These are phyloP conservation scores for Boulengeromyrus knoepffleri DNA, from an alignment of 2,113 vertebrate species.

Conservation along the genomic window DNA sequence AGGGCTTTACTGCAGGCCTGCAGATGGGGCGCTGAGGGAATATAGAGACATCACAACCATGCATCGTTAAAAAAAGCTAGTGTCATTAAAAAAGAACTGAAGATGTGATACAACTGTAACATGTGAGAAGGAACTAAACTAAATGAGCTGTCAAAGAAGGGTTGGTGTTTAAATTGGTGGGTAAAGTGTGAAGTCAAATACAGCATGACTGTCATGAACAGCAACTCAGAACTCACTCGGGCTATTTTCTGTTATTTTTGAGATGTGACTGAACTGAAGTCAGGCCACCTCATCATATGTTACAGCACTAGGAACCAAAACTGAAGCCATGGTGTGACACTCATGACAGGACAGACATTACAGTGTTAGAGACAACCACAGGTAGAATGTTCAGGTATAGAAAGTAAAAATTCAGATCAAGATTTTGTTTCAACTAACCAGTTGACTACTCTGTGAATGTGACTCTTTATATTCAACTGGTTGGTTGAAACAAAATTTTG, in stretches of 20 bases:
- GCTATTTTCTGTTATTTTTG: background rate
- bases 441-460: background rate
- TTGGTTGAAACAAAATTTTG: too few relatives aligned
- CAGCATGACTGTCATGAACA: background rate
- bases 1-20: background rate
- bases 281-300: background rate
- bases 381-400: too few relatives aligned
- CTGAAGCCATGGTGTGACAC: background rate
- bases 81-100: background rate
- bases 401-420: background rate
- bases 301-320: background rate
- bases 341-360: background rate
- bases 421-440: background rate
- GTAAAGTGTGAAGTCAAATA: background rate
- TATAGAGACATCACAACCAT: background rate
- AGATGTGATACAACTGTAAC: background rate
- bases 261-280: background rate
- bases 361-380: background rate
- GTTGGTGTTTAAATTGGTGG: background rate
- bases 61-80: background rate
- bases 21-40: background rate
- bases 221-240: background rate
- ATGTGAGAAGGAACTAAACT: background rate
- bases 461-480: background rate
- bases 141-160: background rate